These are phyloP conservation scores for Denticeps clupeoides DNA, from an alignment of 2,797 vertebrate genomes.

Conservation along the genomic window DNA sequence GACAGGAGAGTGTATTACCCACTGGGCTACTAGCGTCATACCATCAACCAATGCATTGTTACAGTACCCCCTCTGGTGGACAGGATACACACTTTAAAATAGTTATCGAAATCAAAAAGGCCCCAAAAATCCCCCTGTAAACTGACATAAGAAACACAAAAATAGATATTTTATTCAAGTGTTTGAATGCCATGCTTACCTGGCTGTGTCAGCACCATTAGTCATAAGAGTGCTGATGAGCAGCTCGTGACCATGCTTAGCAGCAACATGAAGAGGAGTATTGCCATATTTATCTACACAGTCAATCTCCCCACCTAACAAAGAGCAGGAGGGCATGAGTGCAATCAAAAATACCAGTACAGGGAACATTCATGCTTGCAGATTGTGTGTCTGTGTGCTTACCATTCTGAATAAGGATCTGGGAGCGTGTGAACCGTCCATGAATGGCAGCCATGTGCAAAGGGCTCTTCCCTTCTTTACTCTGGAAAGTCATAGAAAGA, in stretches of 20 bases:
- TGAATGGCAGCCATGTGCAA: conserved; percentile 96
- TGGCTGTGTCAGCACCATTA: conserved; percentile 91
- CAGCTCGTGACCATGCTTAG: conserved; percentile 95
- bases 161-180: no score
- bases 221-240: conserved; percentile 96
- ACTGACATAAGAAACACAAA: no score
- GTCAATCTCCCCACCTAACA: conserved; percentile 86
- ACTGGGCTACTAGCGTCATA: no score
- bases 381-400: conserved; percentile 17
- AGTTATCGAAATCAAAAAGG: no score
- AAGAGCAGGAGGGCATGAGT: neutral
- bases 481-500: conserved; percentile 50
- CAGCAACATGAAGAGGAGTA: conserved; percentile 94
- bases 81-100: no score
- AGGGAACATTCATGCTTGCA: neutral
- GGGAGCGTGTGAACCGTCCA: conserved; percentile 89
- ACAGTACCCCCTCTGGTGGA: no score
- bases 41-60: no score
- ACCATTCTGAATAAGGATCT: conserved; percentile 98
- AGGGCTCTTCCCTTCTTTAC: conserved; percentile 93
- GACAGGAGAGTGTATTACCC: no score
- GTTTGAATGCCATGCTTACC: conserved; percentile 65
- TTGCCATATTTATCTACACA: conserved; percentile 93
- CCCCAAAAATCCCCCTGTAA: no score
- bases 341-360: neutral